Base-by-base conservation (phyloP, 64 coral and sea anemone species). In the Montipora efflorescens region DNA sequence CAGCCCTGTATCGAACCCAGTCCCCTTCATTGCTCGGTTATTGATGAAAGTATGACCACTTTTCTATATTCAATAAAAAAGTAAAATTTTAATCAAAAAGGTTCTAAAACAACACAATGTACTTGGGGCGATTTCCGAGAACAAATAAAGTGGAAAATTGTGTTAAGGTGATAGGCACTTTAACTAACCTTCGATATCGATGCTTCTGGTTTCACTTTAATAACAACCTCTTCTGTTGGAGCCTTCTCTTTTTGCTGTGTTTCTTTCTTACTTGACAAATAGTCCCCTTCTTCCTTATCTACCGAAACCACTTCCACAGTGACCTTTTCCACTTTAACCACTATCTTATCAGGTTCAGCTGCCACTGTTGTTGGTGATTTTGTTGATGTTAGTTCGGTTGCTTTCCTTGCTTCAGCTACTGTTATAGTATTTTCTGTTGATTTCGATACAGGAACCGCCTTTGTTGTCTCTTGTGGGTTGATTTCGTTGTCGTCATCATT, bases 231-330 rank as follows among this genome's bases (percentile, higher is more conserved):
- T 7, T 50, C 82, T 7, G 20, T 86, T 1, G 48, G 64, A 7
- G 70, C 51, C 43, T 72, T 86, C 50, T 86, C 82, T 50, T 70
- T 59, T 48, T 48, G 45, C 16, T 5, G 43, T 71, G 82, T 70
- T 86, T 71, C 82, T 50, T 86, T 50, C 66, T 72, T 45, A 52
- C 46, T 52, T 15, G 64, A 44, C 82, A 70, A 49, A 0, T 12
- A 23, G 68, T 25, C n/a, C 6, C 7, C 22, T 15, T 22, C 47
- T 50, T 86, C 64, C 8, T 86, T 86, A 12, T 16, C 22, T 2
- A 86, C 82, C 18, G 45, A 7, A 7, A 71, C 82, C 11, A 18
- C 68, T 14, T 20, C 44, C 66, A 71, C 23, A 1, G 82, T 3
- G 4, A 48, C 4, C 66, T 72, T 71, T 12, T 86, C 46, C 45